Conservation (phyloP, 2,888 invertebrate genomes). For the Acanthosepion lycidas region DNA sequence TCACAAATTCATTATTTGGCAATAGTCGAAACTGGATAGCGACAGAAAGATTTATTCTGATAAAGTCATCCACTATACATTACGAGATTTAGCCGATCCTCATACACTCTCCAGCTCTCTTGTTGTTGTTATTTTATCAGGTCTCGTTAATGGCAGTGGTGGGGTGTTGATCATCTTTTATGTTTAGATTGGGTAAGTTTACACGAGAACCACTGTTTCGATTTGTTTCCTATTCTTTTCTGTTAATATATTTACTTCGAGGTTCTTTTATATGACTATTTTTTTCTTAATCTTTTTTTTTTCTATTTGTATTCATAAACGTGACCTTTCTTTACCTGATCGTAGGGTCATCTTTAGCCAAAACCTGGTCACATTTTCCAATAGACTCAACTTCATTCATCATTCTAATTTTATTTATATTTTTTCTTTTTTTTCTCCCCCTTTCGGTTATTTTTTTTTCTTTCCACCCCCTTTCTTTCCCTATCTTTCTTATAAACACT, state of each 20-base stretch:
- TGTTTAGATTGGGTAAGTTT: not conserved
- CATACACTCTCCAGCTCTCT: not conserved
- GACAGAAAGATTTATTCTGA: slow-evolving; percentile 8
- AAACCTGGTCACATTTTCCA: slow-evolving; percentile 1
- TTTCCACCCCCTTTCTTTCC: not conserved
- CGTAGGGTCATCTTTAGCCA: slow-evolving; percentile 8
- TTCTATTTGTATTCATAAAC: not conserved
- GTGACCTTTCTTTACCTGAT: slow-evolving; percentile 2
- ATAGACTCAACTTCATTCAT: not conserved
- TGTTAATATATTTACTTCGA: not conserved
- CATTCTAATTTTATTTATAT: not conserved
- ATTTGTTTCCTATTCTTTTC: not conserved
- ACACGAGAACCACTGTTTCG: not conserved
- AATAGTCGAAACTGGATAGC: not conserved
- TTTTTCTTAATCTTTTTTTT: not conserved
- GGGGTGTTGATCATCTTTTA: not conserved
- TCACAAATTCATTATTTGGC: not conserved
- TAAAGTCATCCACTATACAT: not conserved
- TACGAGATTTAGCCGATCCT: not conserved
- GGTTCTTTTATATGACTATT: not conserved
- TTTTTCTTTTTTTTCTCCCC: not conserved
- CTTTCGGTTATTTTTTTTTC: too few relatives aligned
- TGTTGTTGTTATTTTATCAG: not conserved
- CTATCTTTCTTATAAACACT: not conserved
- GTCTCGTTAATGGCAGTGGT: not conserved